Conservation (phyloP, 2,113 vertebrate species). For the Salminus brasiliensis region DNA sequence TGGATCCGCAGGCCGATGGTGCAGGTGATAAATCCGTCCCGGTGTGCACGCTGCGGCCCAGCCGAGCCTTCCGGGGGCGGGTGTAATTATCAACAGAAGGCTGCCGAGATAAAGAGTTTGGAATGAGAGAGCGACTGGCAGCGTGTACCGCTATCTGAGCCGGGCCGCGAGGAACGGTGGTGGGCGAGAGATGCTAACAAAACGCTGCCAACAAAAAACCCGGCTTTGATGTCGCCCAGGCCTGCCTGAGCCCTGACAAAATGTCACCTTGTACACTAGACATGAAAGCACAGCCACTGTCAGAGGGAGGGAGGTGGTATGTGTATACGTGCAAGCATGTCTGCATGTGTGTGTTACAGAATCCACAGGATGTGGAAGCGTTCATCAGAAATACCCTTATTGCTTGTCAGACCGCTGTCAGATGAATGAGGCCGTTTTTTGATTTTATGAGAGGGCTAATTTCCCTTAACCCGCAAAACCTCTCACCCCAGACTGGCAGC, state of each 20-base stretch:
- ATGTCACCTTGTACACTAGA: constrained; percentile 62
- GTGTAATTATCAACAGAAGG: constrained; percentile 75
- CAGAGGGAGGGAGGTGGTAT: background rate
- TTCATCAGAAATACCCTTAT: constrained; percentile 6
- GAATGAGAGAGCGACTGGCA: constrained; percentile 58
- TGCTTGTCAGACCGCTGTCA: constrained; percentile 4
- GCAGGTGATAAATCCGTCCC: constrained; percentile 64
- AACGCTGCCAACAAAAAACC: constrained; percentile 51
- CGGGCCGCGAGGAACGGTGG: constrained; percentile 27
- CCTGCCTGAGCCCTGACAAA: constrained; percentile 59
- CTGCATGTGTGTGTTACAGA: background rate
- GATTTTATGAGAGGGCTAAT: constrained; percentile 54
- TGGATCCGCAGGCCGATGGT: constrained; percentile 63
- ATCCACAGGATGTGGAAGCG: background rate
- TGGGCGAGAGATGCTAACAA: constrained; percentile 47
- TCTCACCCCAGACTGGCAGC: constrained; percentile 59
- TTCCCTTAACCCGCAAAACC: constrained; percentile 65
- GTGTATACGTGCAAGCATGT: background rate
- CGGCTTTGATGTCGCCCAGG: constrained; percentile 60
- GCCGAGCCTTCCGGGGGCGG: constrained; percentile 26
- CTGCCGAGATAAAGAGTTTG: constrained; percentile 68
- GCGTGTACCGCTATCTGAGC: constrained; percentile 57
- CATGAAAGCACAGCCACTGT: constrained; percentile 59
- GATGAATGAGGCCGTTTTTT: background rate
- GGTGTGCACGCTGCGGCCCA: constrained; percentile 35